Percentiles rank a stretch among this genome's conserved stretches.
These are phyloP conservation scores for Corythornis madagascariensis DNA, from an alignment of 2,113 vertebrate species.

Conservation along the genomic window DNA sequence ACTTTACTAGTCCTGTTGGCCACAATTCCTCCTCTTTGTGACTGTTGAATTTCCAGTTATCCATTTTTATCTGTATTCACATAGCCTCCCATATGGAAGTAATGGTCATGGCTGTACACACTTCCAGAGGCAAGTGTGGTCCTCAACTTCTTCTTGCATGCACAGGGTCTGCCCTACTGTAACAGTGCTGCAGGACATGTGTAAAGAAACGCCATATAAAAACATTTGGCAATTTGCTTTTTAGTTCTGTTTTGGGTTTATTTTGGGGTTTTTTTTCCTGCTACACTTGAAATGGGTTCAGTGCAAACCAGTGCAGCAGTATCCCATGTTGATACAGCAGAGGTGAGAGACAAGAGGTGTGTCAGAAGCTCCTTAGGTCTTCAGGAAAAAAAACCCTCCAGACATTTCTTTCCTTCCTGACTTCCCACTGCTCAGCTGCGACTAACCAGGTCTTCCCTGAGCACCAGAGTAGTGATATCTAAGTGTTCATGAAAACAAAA, in stretches of 20 bases:
- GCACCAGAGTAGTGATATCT: background rate
- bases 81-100: background rate
- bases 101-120: background rate
- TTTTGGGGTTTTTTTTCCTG: background rate
- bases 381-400: background rate
- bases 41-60: background rate
- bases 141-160: background rate
- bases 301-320: background rate
- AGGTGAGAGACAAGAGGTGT: background rate
- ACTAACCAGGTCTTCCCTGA: background rate
- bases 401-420: background rate
- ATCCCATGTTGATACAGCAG: background rate
- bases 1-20: too few species aligned
- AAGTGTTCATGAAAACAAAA: background rate
- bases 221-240: background rate
- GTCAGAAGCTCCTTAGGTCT: background rate
- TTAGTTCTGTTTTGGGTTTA: background rate
- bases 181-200: background rate
- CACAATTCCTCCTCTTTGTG: too few species aligned
- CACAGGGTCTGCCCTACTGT: fast-evolving
- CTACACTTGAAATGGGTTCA: background rate
- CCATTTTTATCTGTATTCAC: background rate
- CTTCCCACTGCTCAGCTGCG: background rate
- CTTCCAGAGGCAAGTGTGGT: fast-evolving
- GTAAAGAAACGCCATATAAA: background rate